phyloP scores from a whole-genome alignment of 1,140 invertebrate species.

The Leucophenga varia region DNA sequence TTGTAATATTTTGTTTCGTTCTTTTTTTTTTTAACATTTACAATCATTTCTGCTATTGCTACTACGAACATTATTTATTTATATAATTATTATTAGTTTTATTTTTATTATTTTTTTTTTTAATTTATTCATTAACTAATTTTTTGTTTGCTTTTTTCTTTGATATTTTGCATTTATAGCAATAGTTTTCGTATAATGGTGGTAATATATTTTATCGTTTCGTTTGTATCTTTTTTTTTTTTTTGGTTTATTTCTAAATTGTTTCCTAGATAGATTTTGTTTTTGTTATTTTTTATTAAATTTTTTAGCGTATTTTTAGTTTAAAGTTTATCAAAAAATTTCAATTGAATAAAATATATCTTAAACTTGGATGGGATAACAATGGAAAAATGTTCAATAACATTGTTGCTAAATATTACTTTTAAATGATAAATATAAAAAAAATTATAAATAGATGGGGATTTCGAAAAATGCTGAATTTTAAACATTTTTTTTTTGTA shows the following conservation, averaged over 20 bases:
- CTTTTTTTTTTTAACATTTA: constrained; percentile 5
- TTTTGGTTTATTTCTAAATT: not conserved
- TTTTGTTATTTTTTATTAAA: not conserved
- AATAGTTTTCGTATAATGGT: constrained; percentile 5
- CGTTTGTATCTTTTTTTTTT: not conserved
- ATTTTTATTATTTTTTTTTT: constrained; percentile 6
- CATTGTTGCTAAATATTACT: no score
- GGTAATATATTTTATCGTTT: constrained; percentile 3
- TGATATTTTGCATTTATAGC: not conserved
- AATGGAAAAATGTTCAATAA: no score
- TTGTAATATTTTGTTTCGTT: not conserved
- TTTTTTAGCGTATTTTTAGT: no score
- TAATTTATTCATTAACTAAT: constrained; percentile 1
- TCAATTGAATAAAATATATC: no score
- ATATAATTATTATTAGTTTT: constrained; percentile 1
- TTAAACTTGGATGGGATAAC: no score
- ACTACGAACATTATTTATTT: constrained; percentile 4
- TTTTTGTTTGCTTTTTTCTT: constrained; percentile 7
- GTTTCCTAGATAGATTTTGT: not conserved
- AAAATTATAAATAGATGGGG: no score
- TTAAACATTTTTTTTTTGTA: no score
- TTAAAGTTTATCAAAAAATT: no score
- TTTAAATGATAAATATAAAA: no score
- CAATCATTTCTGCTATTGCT: not conserved
- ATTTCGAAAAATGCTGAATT: no score